Evolutionary conservation across 1,140 invertebrate genomes (phyloP), one percentile per base, ranked within the genome.

Genomic region (Galleria mellonella): DNA sequence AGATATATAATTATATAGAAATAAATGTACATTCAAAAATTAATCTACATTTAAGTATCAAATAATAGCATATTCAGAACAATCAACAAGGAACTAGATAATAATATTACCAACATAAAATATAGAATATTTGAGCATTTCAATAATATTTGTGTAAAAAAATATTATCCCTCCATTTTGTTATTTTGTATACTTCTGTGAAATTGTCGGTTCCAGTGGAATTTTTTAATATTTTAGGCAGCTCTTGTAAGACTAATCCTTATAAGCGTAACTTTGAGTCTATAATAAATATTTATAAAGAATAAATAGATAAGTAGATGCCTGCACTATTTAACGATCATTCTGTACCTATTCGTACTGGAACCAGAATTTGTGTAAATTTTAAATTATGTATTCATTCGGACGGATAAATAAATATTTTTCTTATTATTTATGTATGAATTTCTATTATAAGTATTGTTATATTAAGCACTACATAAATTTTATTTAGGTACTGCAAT

Each of bases 51-150:
- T 68, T 47, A 56, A 77, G 57, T 66, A 64, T 60, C 46, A 72
- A 77, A 74, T 62, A 67, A 77, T 69, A 66, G 47, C 56, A 64
- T 50, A 61, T 61, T 59, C 56, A 64, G 66, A 79, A 74, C 64
- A 65, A 81, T 72, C 50, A 81, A 83, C 72, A 73, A 78, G 66
- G 58, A 75, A 72, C 68, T 71, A 77, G 57, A 61, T 57, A 79
- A 83, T 77, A 83, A 83, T 70, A 79, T 81, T 77, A 81, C 52
- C 69, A 83, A 83, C 74, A 72, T 72, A 81, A 83, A 74, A 81
- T 79, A 83, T 75, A 79, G 63, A 70, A 73, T 61, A 72, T 77
- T 83, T 81, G 77, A 83, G 77, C 77, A 83, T 77, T 78, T 77
- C 40, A 63, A 70, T 72, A 79, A 74, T 79, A 79, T 73, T 72